These are phyloP conservation scores for Planococcus citri DNA, from an alignment of 1,140 invertebrate species.

Conservation along the genomic window DNA sequence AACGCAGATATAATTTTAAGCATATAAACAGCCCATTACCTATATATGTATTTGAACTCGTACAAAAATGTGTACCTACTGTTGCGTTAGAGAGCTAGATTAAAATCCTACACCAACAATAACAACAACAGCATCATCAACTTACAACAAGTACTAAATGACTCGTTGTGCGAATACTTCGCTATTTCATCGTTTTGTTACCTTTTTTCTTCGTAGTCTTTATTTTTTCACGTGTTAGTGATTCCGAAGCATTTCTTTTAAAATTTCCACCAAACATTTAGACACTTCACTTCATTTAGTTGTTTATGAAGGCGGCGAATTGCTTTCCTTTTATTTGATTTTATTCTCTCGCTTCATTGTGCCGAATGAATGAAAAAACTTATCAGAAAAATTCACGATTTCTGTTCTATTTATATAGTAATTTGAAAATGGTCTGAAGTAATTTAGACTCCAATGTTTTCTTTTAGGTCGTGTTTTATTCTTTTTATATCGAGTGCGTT, in stretches of 20 bases:
- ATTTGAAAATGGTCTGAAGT: not conserved
- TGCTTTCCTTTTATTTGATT: not conserved
- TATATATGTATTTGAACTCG: no score
- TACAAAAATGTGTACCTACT: no score
- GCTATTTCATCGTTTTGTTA: no score
- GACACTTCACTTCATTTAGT: not conserved
- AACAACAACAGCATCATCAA: no score
- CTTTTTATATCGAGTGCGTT: not conserved
- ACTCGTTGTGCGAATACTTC: no score
- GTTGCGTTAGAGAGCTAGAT: no score
- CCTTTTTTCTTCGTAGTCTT: no score
- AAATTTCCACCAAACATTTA: not conserved
- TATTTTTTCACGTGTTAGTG: not conserved
- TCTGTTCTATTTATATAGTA: not conserved
- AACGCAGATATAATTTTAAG: no score
- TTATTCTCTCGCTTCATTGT: conserved; percentile 6
- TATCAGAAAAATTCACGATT: conserved; percentile 7
- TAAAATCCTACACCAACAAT: no score
- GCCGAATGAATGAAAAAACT: not conserved
- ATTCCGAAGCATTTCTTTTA: not conserved
- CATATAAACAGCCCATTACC: no score
- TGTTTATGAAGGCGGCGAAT: not conserved
- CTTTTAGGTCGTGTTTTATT: not conserved
- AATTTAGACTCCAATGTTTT: not conserved
- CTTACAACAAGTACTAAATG: no score